Evolutionary conservation across 2,113 vertebrate genomes (phyloP), one percentile per base, ranked within the genome.

Genomic region (Amblyopsis rosae): DNA sequence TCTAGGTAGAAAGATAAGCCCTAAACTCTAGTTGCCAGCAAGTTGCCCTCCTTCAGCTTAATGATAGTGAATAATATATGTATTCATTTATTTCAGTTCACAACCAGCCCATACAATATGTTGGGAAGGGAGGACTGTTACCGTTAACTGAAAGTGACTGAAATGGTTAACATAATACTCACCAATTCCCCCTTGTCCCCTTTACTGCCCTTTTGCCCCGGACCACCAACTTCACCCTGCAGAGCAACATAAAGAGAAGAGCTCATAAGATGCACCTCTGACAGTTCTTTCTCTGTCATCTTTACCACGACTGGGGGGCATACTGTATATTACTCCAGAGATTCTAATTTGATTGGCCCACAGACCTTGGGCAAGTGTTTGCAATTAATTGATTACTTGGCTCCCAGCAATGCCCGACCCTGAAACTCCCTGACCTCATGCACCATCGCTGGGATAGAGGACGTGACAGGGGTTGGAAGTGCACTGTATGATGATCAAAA

Each of bases 221-320:
- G 95, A 82, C 97, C 96, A 56, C 97, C 98, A 55, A 98, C 97
- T 93, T 99, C 96, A 85, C 98, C 98, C 97, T 99, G 89, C 41
- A 82, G 77, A 26, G 67, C 13, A 41, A 61, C 10, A 76, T 45
- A 85, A 91, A 80, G 67, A 79, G 2, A 66, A 78, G 57, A 72
- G 65, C 13, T 82, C 66, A 84, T 54, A 84, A 69, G 63, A 16
- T 72, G 70, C 56, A 76, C 80, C 74, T 69, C 67, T 62, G 70
- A 72, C 55, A 56, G 8, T 65, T 69, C 64, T 49, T 35, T 49
- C 49, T 69, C 59, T 67, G 81, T 88, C 78, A 84, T 71, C 64
- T 90, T 81, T 71, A 69, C 69, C 50, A 50, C 4, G 55, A 83
- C 71, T 68, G 59, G 56, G 62, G 55, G 69, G 76, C 84, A 83